Evolutionary conservation across 1,140 invertebrate genomes (phyloP).

Genomic region (Cydia amplana): DNA sequence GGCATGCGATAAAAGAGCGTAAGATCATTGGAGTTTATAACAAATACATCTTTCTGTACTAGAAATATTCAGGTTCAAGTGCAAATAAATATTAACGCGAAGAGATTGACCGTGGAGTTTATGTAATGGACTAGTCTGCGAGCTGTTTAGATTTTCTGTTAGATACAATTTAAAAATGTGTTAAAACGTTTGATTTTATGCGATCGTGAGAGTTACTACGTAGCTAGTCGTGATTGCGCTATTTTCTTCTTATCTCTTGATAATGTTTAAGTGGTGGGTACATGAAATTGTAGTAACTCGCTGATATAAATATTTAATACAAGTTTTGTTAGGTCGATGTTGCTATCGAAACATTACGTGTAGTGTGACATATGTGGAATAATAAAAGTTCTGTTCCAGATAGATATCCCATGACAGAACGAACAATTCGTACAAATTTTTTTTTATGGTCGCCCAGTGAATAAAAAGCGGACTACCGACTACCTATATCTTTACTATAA

Average conservation of each 20-base stretch:
- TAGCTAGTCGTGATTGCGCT: constrained; percentile 4
- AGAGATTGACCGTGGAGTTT: not conserved
- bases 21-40: not conserved
- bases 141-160: constrained; percentile 16
- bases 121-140: constrained; percentile 16
- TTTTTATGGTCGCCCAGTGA: not conserved
- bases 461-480: too few species aligned
- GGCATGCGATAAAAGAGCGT: not conserved
- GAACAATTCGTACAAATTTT: not conserved
- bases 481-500: too few species aligned
- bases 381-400: not conserved
- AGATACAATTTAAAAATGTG: constrained; percentile 15
- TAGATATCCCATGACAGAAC: not conserved
- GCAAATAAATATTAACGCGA: constrained; percentile 30
- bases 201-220: not conserved
- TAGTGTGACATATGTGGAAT: not conserved
- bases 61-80: constrained; percentile 34
- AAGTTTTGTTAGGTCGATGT: not conserved
- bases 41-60: not conserved
- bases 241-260: constrained; percentile 7
- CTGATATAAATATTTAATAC: not conserved
- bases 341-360: not conserved
- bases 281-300: not conserved
- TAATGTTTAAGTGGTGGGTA: not conserved
- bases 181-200: constrained; percentile 10